Evolutionary conservation across 2,888 invertebrate species (phyloP).

Genomic region (Eupsilia transversa): DNA sequence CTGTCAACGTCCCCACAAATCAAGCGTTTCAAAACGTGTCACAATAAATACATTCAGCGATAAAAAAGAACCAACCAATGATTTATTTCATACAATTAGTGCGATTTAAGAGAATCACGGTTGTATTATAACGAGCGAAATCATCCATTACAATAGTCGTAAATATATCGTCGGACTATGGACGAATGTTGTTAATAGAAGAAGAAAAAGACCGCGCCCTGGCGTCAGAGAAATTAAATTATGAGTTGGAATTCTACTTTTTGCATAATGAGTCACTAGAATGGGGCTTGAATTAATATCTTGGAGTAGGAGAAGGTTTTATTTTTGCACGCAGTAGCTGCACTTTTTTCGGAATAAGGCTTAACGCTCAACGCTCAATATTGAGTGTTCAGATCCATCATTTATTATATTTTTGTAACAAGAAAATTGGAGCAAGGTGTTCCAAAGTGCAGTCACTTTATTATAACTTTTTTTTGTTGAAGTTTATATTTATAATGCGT

Average conservation of each 20-base stretch:
- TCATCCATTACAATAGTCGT: conserved; percentile 77
- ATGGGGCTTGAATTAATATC: conserved; percentile 22
- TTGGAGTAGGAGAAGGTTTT: conserved; percentile 1
- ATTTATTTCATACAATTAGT: conserved; percentile 80
- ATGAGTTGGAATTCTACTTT: conserved; percentile 33
- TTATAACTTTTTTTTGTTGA: rapidly evolving
- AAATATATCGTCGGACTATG: conserved; percentile 77
- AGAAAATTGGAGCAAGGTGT: not conserved
- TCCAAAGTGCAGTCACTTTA: not conserved
- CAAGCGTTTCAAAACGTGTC: conserved; percentile 67
- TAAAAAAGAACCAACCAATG: conserved; percentile 68
- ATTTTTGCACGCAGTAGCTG: not conserved
- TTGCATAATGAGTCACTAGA: conserved; percentile 49
- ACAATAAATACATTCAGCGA: conserved; percentile 67
- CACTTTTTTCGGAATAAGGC: not conserved
- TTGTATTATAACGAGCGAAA: conserved; percentile 77
- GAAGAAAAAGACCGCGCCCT: conserved; percentile 28
- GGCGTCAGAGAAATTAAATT: conserved; percentile 49
- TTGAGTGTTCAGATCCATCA: too few relatives aligned
- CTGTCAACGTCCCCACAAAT: conserved; percentile 63
- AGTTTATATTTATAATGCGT: not conserved
- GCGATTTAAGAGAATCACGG: conserved; percentile 83
- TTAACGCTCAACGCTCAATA: too few relatives aligned
- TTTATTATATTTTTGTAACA: rapidly evolving
- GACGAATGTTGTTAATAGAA: conserved; percentile 37